phyloP scores from a whole-genome alignment of 2,797 vertebrate species.

The Clarias laeviceps region DNA sequence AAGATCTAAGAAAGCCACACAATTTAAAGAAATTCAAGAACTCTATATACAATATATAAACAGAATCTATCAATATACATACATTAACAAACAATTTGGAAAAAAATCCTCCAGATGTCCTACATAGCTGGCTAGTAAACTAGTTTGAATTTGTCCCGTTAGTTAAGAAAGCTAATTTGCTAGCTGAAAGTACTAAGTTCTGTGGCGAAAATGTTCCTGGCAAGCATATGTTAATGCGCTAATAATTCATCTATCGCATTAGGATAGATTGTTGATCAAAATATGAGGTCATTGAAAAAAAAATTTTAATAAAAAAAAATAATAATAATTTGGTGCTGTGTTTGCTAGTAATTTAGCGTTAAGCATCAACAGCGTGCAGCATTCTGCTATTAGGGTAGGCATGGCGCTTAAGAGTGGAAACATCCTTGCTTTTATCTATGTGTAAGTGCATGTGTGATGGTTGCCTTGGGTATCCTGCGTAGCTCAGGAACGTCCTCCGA shows the following conservation, averaged over 20 bases:
- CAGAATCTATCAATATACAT: neutral
- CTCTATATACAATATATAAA: no score
- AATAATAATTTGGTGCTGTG: neutral
- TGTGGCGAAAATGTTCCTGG: neutral
- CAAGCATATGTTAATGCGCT: neutral
- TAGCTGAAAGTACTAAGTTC: neutral
- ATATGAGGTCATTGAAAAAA: neutral
- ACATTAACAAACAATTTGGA: no score
- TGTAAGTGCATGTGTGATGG: no score
- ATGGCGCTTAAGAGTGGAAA: no score
- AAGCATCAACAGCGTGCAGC: no score
- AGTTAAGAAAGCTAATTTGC: neutral
- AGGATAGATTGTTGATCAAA: neutral
- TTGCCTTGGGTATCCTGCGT: no score
- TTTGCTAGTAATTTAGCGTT: no score
- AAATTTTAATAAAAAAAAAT: neutral
- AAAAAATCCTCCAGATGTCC: neutral
- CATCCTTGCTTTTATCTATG: no score
- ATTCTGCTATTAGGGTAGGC: no score
- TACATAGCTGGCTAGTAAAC: neutral
- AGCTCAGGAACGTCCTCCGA: no score
- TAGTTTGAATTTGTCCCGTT: neutral
- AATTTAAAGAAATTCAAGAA: no score
- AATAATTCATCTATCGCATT: neutral
- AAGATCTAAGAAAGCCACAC: no score